Evolutionary conservation across 2,888 invertebrate species (phyloP).

Genomic region (Drosophila macrospina): DNA sequence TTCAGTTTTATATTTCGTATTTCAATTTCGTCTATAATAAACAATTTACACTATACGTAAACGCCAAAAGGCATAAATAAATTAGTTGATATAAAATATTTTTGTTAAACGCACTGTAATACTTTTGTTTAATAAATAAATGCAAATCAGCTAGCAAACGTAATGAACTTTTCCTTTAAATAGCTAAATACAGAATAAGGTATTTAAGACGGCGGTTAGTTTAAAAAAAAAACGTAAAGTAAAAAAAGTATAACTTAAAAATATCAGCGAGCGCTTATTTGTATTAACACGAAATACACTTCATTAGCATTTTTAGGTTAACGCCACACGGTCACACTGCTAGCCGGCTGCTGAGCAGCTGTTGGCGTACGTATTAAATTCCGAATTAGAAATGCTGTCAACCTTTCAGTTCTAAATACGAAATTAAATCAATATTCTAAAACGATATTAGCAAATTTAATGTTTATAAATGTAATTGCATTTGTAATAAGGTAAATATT

Average conservation of each 20-base stretch:
- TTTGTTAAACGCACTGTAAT: conserved; percentile 65
- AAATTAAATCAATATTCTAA: background rate
- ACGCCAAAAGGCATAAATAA: conserved; percentile 11
- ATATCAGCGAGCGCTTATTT: too few species aligned
- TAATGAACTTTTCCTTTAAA: background rate
- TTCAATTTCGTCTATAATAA: conserved; percentile 47
- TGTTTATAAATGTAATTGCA: background rate
- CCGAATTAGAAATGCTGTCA: conserved; percentile 14
- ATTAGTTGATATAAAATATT: conserved; percentile 49
- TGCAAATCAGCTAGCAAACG: conserved; percentile 57
- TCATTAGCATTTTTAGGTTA: background rate
- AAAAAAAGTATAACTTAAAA: too few species aligned
- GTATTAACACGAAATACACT: background rate
- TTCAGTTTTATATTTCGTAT: conserved; percentile 37
- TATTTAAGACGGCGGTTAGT: too few species aligned
- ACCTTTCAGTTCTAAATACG: background rate
- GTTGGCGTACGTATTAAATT: conserved; percentile 8
- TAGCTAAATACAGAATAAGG: too few species aligned
- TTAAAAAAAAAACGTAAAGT: too few species aligned
- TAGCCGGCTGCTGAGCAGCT: conserved; percentile 45
- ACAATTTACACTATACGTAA: conserved; percentile 45
- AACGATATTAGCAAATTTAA: background rate
- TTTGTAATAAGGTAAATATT: background rate
- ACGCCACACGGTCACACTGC: conserved; percentile 30
- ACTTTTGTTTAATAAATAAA: conserved; percentile 69